A percentile compares a stretch with the other conserved stretches of the same genome.
Evolutionary conservation across 2,888 invertebrate genomes (phyloP).

Genomic region (Erynnis tages): DNA sequence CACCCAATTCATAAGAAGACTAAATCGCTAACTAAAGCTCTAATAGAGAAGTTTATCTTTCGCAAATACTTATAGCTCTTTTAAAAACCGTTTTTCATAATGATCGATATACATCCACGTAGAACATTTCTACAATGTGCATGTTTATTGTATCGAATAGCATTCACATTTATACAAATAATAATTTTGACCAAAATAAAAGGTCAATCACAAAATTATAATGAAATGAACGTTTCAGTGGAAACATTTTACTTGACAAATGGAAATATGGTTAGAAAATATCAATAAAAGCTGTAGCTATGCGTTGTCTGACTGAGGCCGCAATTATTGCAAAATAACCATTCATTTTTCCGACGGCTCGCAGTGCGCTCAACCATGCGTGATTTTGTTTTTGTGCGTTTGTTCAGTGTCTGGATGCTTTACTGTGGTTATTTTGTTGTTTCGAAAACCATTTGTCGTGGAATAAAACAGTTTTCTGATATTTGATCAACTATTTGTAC

Average conservation of each 20-base stretch:
- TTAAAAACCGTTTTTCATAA: too few species aligned
- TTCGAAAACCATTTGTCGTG: conserved; percentile 61
- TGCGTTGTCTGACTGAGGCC: conserved; percentile 50
- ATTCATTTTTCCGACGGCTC: conserved; percentile 69
- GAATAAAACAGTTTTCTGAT: conserved; percentile 59
- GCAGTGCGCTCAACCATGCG: conserved; percentile 67
- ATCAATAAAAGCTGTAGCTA: conserved; percentile 37
- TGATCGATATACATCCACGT: too few species aligned
- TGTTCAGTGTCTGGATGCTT: conserved; percentile 68
- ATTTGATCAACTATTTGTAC: conserved; percentile 49
- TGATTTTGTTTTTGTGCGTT: conserved; percentile 75
- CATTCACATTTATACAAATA: too few species aligned
- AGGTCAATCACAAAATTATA: not conserved
- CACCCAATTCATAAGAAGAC: too few species aligned
- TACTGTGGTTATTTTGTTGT: conserved; percentile 66
- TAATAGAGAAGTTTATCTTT: too few species aligned
- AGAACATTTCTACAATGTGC: too few species aligned
- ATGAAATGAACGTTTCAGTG: not conserved
- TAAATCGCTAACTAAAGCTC: too few species aligned
- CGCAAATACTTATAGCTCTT: too few species aligned
- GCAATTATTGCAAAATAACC: conserved; percentile 71
- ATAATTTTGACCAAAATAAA: too few species aligned
- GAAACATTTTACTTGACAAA: conserved; percentile 17
- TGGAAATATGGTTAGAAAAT: conserved; percentile 29
- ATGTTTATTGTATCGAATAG: not conserved